Evolutionary conservation across 2,888 invertebrate genomes (phyloP), one percentile per base, ranked within the genome.

Genomic region (Temnothorax ravouxi): DNA sequence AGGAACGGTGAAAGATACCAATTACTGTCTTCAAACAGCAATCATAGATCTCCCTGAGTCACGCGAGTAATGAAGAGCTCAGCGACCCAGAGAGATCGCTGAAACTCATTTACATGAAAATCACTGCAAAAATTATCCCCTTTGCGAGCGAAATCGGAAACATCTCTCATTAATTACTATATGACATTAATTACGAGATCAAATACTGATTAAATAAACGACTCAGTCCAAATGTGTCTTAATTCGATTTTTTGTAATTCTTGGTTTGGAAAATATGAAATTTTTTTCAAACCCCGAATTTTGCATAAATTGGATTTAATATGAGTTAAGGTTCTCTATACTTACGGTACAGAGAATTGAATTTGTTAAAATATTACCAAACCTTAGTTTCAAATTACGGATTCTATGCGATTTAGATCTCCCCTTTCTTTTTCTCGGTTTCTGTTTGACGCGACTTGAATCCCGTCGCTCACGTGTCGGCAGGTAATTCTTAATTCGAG

Each of bases 1-100:
- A 83, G 71, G 47, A 59, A 52, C 72, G 76, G 66, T 8, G 84
- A 85, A 76, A 84, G 66, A 61, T 64, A 80, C 77, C 83, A 88
- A 88, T 88, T 88, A 88, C 79, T 87, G 74, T 84, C 87, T 86
- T 83, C 47, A 87, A 87, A 87, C 83, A 59, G 61, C 74, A 71
- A 54, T 69, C 84, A 61, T 88, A 88, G 77, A 86, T 88, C 84
- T 87, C 77, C 59, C 82, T 74, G 77, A 83, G 84, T 88, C 88
- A 90, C 88, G 88, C 88, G 84, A 90, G 71, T 80, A 71, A 80
- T 80, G 72, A 71, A 80, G 47, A 71, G 79, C 71, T 80, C 72
- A 80, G 79, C 71, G 72, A 80, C 79, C 79, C 71, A 34, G 21
- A 18, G n/a, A 67, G 47, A 29, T 72, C 47, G n/a, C 15, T 25